These are phyloP conservation scores for Samia ricini DNA, from an alignment of 1,140 invertebrate species.

Conservation along the genomic window DNA sequence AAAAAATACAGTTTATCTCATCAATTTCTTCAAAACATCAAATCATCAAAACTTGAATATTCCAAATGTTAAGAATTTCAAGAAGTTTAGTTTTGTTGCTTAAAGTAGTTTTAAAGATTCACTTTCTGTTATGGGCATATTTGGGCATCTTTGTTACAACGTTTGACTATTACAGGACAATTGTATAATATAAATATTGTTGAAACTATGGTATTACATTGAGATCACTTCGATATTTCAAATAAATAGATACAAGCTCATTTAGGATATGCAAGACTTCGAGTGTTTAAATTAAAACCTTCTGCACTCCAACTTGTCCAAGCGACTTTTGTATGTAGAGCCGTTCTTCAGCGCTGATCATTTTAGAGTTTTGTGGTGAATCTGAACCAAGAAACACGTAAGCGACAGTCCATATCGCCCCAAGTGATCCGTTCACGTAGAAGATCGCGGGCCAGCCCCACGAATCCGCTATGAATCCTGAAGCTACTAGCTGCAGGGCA, in stretches of 20 bases:
- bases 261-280: background rate
- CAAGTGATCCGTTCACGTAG: conserved; percentile 82
- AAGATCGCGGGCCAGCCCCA: conserved; percentile 85
- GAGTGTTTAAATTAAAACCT: conserved; percentile 36
- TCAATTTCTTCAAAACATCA: background rate
- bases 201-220: too few relatives aligned
- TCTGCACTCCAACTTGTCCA: conserved; percentile 48
- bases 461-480: conserved; percentile 51
- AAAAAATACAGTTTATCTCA: background rate
- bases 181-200: too few relatives aligned
- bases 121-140: too few relatives aligned
- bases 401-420: conserved; percentile 77
- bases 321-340: conserved; percentile 77
- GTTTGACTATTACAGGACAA: too few relatives aligned
- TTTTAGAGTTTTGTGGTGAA: conserved; percentile 78
- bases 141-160: too few relatives aligned
- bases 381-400: conserved; percentile 80
- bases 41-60: too few relatives aligned
- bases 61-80: too few relatives aligned
- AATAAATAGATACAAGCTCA: background rate
- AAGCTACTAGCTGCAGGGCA: conserved; percentile 46
- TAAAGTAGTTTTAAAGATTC: too few relatives aligned
- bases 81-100: too few relatives aligned
- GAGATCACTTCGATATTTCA: too few relatives aligned
- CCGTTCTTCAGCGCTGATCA: conserved; percentile 77